phyloP scores from a whole-genome alignment of 1,140 invertebrate species.

The Sminthurides bifidus region DNA sequence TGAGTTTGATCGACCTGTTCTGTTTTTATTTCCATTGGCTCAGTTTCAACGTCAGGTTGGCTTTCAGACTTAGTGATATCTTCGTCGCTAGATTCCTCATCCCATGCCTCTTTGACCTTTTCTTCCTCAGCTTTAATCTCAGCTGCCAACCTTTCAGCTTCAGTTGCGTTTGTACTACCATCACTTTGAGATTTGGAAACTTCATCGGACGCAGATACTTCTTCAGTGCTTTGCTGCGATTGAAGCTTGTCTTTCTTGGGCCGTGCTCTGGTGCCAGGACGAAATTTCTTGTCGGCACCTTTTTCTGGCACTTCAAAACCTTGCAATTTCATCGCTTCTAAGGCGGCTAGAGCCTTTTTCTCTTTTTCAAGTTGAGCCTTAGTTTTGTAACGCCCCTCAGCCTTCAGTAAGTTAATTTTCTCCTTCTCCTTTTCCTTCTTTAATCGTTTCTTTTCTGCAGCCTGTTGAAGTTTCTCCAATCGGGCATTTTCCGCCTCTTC shows the following conservation, averaged over 20 bases:
- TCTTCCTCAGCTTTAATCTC: constrained; percentile 34
- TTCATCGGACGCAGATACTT: constrained; percentile 36
- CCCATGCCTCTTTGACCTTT: constrained; percentile 66
- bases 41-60: constrained; percentile 6
- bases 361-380: too few relatives aligned
- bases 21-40: constrained; percentile 22
- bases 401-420: constrained; percentile 78
- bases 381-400: constrained; percentile 90
- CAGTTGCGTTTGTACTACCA: constrained; percentile 30
- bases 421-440: constrained; percentile 95
- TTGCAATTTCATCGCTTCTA: constrained; percentile 76
- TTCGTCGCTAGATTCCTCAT: constrained; percentile 49
- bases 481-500: constrained; percentile 60
- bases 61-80: not conserved
- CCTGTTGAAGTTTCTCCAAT: constrained; percentile 55
- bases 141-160: constrained; percentile 36
- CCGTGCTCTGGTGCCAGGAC: constrained; percentile 59
- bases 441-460: constrained; percentile 75
- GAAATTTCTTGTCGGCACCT: constrained; percentile 52
- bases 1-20: not conserved
- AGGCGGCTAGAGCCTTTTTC: constrained; percentile 69
- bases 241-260: constrained; percentile 58
- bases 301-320: constrained; percentile 56
- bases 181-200: constrained; percentile 35
- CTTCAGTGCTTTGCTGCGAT: constrained; percentile 40